Conservation (phyloP, 2,113 vertebrate species). For the Barnardius zonarius region DNA sequence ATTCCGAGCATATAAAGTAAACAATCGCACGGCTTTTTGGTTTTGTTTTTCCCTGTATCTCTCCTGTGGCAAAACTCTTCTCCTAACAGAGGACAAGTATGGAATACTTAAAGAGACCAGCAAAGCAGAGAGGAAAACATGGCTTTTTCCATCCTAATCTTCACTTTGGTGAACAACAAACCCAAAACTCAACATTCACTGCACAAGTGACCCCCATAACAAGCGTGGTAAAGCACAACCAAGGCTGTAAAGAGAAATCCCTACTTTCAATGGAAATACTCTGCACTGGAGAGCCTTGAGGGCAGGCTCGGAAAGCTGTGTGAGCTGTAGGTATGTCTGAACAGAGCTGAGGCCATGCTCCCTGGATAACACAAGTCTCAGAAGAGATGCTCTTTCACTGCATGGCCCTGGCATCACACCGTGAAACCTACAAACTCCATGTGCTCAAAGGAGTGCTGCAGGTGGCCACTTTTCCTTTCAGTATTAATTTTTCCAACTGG, state of each 20-base stretch:
- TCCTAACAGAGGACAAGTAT: neutral
- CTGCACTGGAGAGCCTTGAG: too few relatives aligned
- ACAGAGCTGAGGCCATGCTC: neutral
- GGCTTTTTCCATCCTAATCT: neutral
- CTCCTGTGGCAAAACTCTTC: neutral
- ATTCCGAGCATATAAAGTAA: neutral
- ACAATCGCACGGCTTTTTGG: neutral
- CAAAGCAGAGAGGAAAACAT: rapidly evolving
- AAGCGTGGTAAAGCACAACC: rapidly evolving
- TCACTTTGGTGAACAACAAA: neutral
- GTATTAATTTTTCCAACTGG: neutral
- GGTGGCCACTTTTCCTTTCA: neutral
- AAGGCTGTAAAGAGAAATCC: neutral
- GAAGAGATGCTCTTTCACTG: too few relatives aligned
- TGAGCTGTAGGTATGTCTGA: neutral
- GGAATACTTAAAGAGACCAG: neutral
- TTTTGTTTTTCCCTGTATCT: neutral
- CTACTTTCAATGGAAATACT: neutral
- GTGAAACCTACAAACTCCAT: rapidly evolving
- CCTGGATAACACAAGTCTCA: rapidly evolving
- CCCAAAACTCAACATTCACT: rapidly evolving
- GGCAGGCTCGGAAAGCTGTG: neutral
- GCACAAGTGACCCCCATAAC: rapidly evolving
- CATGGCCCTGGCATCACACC: neutral
- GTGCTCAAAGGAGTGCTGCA: rapidly evolving